Evolutionary conservation across 2,888 invertebrate species (phyloP), one percentile per base, ranked within the genome.

Genomic region (Temnothorax ravouxi): DNA sequence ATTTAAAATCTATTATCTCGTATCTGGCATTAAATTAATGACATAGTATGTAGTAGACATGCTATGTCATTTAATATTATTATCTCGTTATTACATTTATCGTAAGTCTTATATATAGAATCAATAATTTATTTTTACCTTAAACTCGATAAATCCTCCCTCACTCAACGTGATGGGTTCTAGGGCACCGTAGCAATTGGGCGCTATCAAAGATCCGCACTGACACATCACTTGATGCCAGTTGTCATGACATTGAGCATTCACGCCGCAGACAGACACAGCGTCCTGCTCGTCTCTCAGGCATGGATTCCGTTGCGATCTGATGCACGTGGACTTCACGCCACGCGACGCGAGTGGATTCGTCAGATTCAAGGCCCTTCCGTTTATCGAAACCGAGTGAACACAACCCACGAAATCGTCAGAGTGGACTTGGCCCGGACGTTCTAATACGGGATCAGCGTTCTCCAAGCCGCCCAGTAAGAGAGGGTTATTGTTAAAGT

Each of bases 391-490:
- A 2, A 99, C 97, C 89, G 98, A 98, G 93, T 99, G 98, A 89
- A 99, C 97, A 93, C 99, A 99, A 6, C 99, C 99, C 21, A 99
- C 97, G 85, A 99, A 97, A 94, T 99, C 99, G 93, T 99, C 99
- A 0, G 98, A 97, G 92, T 97, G 97, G 56, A 99, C 97, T 95
- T 99, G 99, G 0, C 98, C 98, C 0, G 98, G 98, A 64, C 98
- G 96, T 94, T 98, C 98, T 41, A 99, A 95, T 0, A 99, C 97
- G 18, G 98, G 98, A 95, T 98, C 98, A 0, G 98, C 98, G 88
- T 97, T 97, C 66, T 96, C 96, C 52, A 99, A 95, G 9, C 99
- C 99, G 34, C 99, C 99, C 88, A 99, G 96, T 66, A 97, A 96
- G 83, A 99, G 95, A 0, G 97, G 97, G 92, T 98, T 97, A 90